Evolutionary conservation across 1,140 invertebrate species (phyloP).

Genomic region (Drosophila lacertosa): DNA sequence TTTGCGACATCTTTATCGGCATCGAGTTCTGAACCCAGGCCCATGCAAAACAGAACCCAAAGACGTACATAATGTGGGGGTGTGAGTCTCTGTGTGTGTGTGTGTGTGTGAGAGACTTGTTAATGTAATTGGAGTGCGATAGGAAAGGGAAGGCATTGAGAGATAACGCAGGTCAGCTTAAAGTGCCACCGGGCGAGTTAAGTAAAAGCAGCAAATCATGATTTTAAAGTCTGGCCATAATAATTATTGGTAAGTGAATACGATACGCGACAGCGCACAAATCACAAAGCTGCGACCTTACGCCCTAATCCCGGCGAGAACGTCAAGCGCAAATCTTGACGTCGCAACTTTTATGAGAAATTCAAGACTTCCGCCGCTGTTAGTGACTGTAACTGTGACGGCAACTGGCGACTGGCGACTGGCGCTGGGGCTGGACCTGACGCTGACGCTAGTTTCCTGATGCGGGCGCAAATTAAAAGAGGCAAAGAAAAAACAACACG

Average conservation of each 20-base stretch:
- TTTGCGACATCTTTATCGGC: conserved; percentile 81
- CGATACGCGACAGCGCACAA: conserved; percentile 10
- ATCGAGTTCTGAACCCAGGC: conserved; percentile 17
- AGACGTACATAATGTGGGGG: background rate
- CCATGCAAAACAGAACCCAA: conserved; percentile 32
- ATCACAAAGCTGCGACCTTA: background rate
- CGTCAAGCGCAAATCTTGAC: conserved; percentile 9
- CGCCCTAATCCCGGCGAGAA: background rate
- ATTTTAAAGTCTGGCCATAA: conserved; percentile 12
- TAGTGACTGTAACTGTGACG: conserved; percentile 47
- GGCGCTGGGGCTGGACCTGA: background rate
- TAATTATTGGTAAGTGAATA: conserved; percentile 28
- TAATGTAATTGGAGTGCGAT: conserved; percentile 39
- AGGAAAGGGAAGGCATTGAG: background rate
- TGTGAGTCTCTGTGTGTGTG: background rate
- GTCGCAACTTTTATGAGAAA: conserved; percentile 59
- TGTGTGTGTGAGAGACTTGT: conserved; percentile 11
- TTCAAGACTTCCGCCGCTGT: conserved; percentile 64
- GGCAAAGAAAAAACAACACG: conserved; percentile 10
- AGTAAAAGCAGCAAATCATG: background rate
- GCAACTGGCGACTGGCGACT: conserved; percentile 22
- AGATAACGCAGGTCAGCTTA: background rate
- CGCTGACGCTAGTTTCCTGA: conserved; percentile 8
- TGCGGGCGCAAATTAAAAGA: conserved; percentile 48
- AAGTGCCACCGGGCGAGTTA: background rate